Evolutionary conservation across 2,797 vertebrate genomes (phyloP).

Genomic region (Tadarida brasiliensis): DNA sequence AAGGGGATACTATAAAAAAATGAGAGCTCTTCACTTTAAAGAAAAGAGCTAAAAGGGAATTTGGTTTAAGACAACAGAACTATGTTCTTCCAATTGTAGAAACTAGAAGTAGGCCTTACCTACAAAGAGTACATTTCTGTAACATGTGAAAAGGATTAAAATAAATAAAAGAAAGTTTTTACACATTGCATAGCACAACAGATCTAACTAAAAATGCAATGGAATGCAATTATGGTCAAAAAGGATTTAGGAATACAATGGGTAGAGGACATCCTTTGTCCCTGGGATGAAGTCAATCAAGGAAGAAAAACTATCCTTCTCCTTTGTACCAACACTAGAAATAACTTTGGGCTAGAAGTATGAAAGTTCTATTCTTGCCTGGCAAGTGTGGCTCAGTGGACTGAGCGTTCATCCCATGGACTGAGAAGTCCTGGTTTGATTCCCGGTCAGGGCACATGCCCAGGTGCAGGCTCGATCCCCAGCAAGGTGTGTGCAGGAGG

Average conservation of each 20-base stretch:
- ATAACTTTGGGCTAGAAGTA: background rate
- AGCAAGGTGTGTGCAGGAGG: no score
- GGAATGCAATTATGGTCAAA: background rate
- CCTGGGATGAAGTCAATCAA: background rate
- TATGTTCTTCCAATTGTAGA: conserved; percentile 21
- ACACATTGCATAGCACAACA: background rate
- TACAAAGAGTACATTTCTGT: conserved; percentile 19
- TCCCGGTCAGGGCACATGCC: no score
- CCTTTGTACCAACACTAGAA: conserved; percentile 42
- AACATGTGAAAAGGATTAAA: conserved; percentile 22
- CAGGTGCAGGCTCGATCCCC: no score
- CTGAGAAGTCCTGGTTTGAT: no score
- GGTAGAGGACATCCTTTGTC: background rate
- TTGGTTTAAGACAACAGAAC: background rate
- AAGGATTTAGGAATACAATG: background rate
- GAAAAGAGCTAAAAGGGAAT: background rate
- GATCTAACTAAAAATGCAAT: background rate
- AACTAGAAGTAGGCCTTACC: conserved; percentile 28
- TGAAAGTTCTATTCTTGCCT: background rate
- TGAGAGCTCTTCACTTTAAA: conserved; percentile 34
- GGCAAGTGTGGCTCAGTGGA: no score
- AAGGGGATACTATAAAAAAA: conserved; percentile 19
- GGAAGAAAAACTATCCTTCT: conserved; percentile 24
- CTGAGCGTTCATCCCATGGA: no score
- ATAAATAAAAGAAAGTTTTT: conserved; percentile 26